phyloP scores from a whole-genome alignment of 2,888 invertebrate species.

The Pogonocherus hispidulus region DNA sequence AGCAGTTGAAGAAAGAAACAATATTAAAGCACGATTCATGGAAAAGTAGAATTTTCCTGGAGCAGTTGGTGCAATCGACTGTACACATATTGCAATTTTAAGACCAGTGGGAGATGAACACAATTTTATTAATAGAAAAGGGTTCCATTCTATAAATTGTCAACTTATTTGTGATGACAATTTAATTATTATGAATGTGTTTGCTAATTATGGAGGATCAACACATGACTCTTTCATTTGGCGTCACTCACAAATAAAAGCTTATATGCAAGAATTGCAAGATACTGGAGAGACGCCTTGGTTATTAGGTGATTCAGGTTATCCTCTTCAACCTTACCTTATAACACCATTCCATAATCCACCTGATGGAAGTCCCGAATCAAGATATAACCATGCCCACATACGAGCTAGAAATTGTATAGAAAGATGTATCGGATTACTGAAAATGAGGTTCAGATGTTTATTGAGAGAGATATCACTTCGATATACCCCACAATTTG shows the following conservation, averaged over 20 bases:
- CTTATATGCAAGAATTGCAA: not conserved
- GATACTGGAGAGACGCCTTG: constrained; percentile 10
- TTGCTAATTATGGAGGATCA: constrained; percentile 20
- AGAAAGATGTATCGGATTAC: constrained; percentile 35
- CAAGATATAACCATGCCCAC: constrained; percentile 12
- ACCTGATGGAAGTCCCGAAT: constrained; percentile 19
- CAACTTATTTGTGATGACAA: constrained; percentile 16
- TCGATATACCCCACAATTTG: not conserved
- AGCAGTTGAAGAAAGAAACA: not conserved
- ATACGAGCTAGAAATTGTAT: constrained; percentile 27
- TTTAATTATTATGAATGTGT: constrained; percentile 13
- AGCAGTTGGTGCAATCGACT: not conserved
- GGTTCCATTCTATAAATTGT: not conserved
- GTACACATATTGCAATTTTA: not conserved
- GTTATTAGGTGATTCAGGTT: constrained; percentile 38
- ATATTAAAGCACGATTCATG: not conserved
- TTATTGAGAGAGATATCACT: not conserved
- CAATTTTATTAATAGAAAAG: not conserved
- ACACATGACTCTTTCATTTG: constrained; percentile 24
- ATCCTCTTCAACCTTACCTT: constrained; percentile 27
- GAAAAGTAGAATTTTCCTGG: not conserved
- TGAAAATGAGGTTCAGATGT: constrained; percentile 29
- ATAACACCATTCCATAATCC: constrained; percentile 31
- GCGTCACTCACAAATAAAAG: not conserved
- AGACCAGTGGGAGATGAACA: not conserved